Conservation (phyloP, 2,888 invertebrate genomes). For the Smittia sp. region DNA sequence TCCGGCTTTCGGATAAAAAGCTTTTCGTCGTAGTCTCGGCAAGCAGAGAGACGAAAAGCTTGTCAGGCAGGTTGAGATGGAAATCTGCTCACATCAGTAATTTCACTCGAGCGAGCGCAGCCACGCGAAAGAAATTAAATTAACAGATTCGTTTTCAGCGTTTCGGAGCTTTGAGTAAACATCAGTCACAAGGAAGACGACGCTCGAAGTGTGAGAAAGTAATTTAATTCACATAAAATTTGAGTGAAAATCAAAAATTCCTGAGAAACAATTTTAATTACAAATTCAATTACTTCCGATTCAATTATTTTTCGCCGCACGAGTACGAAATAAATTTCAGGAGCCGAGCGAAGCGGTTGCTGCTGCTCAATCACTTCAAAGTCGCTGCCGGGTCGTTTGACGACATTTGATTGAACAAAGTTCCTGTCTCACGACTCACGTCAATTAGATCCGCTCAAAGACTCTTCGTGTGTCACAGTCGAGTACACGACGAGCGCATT, state of each 20-base stretch:
- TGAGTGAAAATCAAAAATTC: conserved; percentile 22
- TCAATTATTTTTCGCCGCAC: conserved; percentile 17
- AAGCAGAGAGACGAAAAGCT: too few species aligned
- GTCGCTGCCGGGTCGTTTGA: too few species aligned
- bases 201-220: neutral
- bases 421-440: too few species aligned
- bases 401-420: too few species aligned
- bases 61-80: neutral
- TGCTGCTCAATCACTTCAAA: too few species aligned
- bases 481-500: neutral
- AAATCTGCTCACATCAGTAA: neutral
- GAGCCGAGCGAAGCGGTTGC: too few species aligned
- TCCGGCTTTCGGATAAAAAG: too few species aligned
- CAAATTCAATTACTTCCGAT: conserved; percentile 33
- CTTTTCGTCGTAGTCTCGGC: too few species aligned
- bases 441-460: neutral
- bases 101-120: neutral
- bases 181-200: neutral
- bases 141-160: neutral
- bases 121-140: conserved; percentile 5
- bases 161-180: neutral
- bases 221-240: conserved; percentile 10
- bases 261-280: conserved; percentile 35
- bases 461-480: neutral
- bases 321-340: neutral